Evolutionary conservation across 2,888 invertebrate genomes (phyloP), one percentile per base, ranked within the genome.

Genomic region (Agrilus mali): DNA sequence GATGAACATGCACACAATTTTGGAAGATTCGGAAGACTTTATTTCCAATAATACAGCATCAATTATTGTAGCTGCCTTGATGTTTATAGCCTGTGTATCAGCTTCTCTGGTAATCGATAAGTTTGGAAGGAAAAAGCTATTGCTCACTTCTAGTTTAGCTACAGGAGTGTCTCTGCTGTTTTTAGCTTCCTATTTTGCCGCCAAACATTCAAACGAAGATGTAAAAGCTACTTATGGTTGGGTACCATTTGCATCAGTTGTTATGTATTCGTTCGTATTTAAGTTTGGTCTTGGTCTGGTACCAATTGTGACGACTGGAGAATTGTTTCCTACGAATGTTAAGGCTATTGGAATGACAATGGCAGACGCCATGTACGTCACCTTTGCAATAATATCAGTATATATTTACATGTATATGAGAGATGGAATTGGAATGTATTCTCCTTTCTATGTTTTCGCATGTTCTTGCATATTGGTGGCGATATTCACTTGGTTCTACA

Each of bases 1-100:
- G 12, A 63, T 63, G 62, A 63, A 63, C 38, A 45, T 63, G 5
- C 61, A 62, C 41, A 45, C 52, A 6, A 61, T 62, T 45, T 41
- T 62, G 27, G 46, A 51, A 14, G 51, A 53, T 31, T 59, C 60
- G 4, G 58, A 57, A 5, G 56, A 59, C 5, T 53, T 54, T 41
- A 58, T 60, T 34, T 50, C 59, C 32, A 45, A 50, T 8, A 49
- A 48, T 14, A 13, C 33, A 1, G 20, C 42, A 4, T 46, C 47
- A 10, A 47, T 48, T 33, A 16, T 50, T 15, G 47, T 47, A 20
- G 43, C 44, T n/a, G 32, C 32, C 6, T 35, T 49, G 33, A 47
- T 50, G 47, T 35, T 52, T 4, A 1, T 46, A 2, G 45, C 47
- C 10, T 38, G 46, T 1, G 7, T 44, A 1, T 33, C 31, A 12